Conservation (phyloP, 1,140 invertebrate genomes). For the Andricus grossulariae region DNA sequence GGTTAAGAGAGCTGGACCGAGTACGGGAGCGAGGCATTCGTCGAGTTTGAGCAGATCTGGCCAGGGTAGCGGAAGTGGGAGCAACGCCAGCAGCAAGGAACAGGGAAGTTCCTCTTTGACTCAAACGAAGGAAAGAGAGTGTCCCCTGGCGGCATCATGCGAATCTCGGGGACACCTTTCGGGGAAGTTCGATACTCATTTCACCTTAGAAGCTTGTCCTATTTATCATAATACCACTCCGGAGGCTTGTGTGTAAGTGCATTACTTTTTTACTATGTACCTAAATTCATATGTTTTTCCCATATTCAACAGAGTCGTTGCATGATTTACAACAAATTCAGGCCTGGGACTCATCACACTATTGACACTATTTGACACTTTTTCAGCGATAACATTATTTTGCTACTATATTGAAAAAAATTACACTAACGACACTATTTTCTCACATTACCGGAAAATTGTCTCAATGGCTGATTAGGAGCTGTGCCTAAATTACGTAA, state of each 20-base stretch:
- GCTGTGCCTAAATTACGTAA: no score
- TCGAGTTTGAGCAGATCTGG: constrained; percentile 54
- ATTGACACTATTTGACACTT: no score
- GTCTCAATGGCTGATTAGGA: no score
- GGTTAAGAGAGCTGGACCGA: constrained; percentile 78
- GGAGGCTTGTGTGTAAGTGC: constrained; percentile 87
- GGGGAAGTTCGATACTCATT: constrained; percentile 89
- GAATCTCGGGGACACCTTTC: constrained; percentile 93
- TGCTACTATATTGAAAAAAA: no score
- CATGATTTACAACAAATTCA: no score
- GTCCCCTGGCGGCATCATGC: constrained; percentile 88
- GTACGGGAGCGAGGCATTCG: constrained; percentile 55
- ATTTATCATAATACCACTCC: constrained; percentile 91
- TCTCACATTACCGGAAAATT: no score
- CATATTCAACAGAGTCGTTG: no score
- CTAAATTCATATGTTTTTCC: no score
- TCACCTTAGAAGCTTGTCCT: constrained; percentile 92
- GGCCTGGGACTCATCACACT: no score
- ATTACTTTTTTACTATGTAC: constrained; percentile 50
- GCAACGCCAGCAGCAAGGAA: constrained; percentile 58
- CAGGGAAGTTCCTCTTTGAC: constrained; percentile 68
- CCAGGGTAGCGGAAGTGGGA: constrained; percentile 58
- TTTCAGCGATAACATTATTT: no score
- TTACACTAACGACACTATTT: no score
- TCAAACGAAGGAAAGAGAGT: constrained; percentile 81